phyloP scores from a whole-genome alignment of 2,888 invertebrate species.

The Diaphora mendica region DNA sequence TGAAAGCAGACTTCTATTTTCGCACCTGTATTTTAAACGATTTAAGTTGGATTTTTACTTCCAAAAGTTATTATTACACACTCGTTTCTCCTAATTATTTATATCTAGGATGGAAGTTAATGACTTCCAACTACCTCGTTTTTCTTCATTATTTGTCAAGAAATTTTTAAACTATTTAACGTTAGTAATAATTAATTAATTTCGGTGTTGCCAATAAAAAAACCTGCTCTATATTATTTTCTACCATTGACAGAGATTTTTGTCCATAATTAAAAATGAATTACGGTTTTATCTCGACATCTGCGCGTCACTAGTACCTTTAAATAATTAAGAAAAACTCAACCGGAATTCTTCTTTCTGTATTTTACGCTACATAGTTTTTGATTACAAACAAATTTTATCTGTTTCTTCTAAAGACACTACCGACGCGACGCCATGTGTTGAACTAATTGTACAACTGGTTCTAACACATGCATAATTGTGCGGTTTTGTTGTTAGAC shows the following conservation, averaged over 20 bases:
- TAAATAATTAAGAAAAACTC: neutral
- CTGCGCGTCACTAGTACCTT: neutral
- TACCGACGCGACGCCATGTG: neutral
- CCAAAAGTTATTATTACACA: neutral
- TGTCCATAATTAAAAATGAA: neutral
- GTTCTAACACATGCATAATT: neutral
- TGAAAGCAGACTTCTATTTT: neutral
- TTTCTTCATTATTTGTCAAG: too few species aligned
- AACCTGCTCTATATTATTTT: neutral
- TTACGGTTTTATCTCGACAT: neutral
- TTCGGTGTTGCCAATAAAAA: neutral
- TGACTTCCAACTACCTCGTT: neutral
- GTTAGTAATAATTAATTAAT: neutral
- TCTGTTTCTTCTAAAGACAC: constrained; percentile 6
- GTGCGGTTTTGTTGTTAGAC: neutral
- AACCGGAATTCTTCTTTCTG: neutral
- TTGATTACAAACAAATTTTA: neutral
- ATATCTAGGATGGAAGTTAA: neutral
- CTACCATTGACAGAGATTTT: neutral
- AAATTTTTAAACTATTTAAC: neutral
- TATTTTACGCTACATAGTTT: neutral
- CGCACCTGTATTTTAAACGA: neutral
- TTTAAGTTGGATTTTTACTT: neutral
- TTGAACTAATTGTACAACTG: constrained; percentile 1
- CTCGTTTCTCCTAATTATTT: too few species aligned